These are phyloP conservation scores for Micromys minutus DNA, from an alignment of 2,113 vertebrate species.

Conservation along the genomic window DNA sequence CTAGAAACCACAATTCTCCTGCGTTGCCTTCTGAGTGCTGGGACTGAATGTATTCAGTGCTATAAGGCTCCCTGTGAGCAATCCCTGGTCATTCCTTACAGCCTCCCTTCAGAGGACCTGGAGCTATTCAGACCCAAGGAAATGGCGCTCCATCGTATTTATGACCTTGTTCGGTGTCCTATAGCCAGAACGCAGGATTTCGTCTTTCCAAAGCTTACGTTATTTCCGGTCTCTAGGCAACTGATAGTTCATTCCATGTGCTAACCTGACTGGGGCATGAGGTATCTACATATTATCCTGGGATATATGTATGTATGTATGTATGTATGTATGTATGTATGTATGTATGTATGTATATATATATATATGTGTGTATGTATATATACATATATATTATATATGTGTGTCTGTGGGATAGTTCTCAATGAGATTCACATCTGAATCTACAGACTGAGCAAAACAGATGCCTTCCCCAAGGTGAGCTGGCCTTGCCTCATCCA, in stretches of 20 bases:
- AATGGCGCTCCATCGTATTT: background rate
- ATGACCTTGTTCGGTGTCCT: background rate
- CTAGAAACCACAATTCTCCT: background rate
- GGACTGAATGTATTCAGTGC: background rate
- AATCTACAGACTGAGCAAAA: background rate
- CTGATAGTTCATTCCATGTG: background rate
- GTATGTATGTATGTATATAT: no score
- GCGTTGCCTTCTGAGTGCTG: background rate
- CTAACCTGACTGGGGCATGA: background rate
- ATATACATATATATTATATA: no score
- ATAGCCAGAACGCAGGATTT: background rate
- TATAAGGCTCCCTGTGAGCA: background rate
- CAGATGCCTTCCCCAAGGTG: background rate
- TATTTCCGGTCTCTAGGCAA: background rate
- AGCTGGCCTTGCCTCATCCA: background rate
- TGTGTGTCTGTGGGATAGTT: background rate
- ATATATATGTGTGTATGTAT: no score
- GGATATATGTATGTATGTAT: no score
- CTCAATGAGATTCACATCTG: background rate
- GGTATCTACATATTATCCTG: background rate
- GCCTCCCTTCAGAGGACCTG: background rate
- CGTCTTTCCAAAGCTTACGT: background rate
- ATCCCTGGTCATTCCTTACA: background rate
- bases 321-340: no score
- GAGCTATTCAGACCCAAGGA: background rate